phyloP scores from a whole-genome alignment of 1,140 invertebrate genomes.

The Rhopalosiphum padi region DNA sequence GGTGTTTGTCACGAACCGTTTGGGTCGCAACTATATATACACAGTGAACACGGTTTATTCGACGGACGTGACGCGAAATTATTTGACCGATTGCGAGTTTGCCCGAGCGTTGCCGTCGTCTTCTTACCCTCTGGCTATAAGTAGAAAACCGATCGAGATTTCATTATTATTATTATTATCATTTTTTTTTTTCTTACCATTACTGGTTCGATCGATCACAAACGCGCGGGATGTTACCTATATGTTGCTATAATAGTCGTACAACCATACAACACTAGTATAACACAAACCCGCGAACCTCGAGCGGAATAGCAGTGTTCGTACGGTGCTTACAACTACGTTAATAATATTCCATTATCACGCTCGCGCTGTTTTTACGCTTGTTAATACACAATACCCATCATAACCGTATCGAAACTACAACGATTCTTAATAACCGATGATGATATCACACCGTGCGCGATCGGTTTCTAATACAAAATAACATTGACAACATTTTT shows the following conservation, averaged over 20 bases:
- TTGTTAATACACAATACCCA: no score
- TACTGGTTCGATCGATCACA: not conserved
- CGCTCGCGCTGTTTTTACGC: no score
- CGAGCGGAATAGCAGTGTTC: not conserved
- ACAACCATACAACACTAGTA: not conserved
- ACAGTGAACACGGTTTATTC: not conserved
- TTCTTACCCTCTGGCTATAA: not conserved
- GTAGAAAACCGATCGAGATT: not conserved
- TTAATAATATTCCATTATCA: not conserved
- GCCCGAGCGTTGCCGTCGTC: not conserved
- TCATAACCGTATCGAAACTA: no score
- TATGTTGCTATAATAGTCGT: not conserved
- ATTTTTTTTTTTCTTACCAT: not conserved
- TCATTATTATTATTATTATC: not conserved
- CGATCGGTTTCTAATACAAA: no score
- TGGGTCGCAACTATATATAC: constrained; percentile 9
- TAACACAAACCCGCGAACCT: not conserved
- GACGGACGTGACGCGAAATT: not conserved
- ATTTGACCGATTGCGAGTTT: not conserved
- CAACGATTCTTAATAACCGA: no score
- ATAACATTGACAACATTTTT: not conserved
- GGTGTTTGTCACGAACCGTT: constrained; percentile 8
- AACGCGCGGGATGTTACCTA: not conserved
- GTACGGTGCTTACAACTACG: not conserved
- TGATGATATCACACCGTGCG: no score